A percentile compares a stretch with the other conserved stretches of the same genome.
Conservation (phyloP, 2,113 vertebrate species). For the Ceratotherium simum region DNA sequence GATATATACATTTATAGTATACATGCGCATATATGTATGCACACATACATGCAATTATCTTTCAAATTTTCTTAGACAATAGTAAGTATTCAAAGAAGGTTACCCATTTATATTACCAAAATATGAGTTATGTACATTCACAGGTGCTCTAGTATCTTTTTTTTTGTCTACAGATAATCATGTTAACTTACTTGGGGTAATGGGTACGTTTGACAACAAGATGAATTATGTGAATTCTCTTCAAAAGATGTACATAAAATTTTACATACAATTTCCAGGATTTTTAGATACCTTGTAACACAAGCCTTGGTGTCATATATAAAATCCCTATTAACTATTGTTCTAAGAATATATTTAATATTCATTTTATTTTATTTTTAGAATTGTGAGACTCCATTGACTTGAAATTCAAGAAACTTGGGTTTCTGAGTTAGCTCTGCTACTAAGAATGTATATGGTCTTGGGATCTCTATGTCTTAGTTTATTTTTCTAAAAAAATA, state of each 20-base stretch:
- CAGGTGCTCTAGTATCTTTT: not conserved
- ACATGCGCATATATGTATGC: too few species aligned
- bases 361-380: not conserved
- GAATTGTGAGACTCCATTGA: not conserved
- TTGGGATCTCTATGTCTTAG: not conserved
- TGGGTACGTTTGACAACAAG: not conserved
- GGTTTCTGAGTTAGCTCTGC: not conserved
- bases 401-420: not conserved
- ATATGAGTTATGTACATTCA: too few species aligned
- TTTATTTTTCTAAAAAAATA: not conserved
- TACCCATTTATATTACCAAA: not conserved
- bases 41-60: not conserved
- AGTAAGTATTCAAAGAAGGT: not conserved
- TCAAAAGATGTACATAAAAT: not conserved
- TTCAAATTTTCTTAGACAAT: not conserved
- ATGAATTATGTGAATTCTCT: not conserved
- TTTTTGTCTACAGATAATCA: not conserved
- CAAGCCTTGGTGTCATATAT: not conserved
- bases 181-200: not conserved
- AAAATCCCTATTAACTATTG: not conserved
- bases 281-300: not conserved
- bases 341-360: not conserved
- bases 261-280: not conserved
- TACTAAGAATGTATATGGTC: not conserved
- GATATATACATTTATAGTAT: too few species aligned